phyloP scores from a whole-genome alignment of 2,797 vertebrate genomes.

The Naso thynnoides region DNA sequence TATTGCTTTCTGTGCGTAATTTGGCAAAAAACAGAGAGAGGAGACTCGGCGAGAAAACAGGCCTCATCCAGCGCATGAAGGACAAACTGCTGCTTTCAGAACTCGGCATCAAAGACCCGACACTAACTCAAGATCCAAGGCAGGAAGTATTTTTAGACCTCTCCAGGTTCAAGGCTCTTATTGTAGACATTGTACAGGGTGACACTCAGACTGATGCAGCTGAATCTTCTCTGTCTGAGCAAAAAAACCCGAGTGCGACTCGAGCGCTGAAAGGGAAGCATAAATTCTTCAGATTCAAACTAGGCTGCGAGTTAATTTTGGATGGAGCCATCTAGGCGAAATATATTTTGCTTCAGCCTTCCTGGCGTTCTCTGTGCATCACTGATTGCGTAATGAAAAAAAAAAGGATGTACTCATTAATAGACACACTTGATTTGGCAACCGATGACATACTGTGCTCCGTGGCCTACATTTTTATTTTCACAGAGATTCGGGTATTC shows the following conservation, averaged over 20 bases:
- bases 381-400: conserved; percentile 57
- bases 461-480: conserved; percentile 74
- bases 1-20: conserved; percentile 51
- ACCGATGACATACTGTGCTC: conserved; percentile 60
- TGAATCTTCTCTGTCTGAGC: conserved; percentile 25
- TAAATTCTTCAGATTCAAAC: conserved; percentile 59
- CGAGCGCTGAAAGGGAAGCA: conserved; percentile 22
- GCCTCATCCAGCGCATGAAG: conserved; percentile 48
- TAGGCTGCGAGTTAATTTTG: conserved; percentile 75
- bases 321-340: conserved; percentile 62
- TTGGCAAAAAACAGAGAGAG: conserved; percentile 46
- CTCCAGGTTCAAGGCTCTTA: conserved; percentile 42
- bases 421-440: conserved; percentile 73
- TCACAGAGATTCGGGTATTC: conserved; percentile 26
- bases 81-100: conserved; percentile 58
- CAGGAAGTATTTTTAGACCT: conserved; percentile 68
- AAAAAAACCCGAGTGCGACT: conserved; percentile 11
- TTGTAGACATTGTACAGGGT: conserved; percentile 6
- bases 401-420: conserved; percentile 65
- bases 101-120: conserved; percentile 58
- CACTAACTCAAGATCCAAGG: conserved; percentile 33
- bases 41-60: conserved; percentile 36
- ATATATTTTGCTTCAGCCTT: conserved; percentile 59
- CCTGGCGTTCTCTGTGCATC: conserved; percentile 58
- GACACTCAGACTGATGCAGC: conserved; percentile 23